Evolutionary conservation across 2,113 vertebrate genomes (phyloP).

Genomic region (Cyphomyrus discorhynchus): DNA sequence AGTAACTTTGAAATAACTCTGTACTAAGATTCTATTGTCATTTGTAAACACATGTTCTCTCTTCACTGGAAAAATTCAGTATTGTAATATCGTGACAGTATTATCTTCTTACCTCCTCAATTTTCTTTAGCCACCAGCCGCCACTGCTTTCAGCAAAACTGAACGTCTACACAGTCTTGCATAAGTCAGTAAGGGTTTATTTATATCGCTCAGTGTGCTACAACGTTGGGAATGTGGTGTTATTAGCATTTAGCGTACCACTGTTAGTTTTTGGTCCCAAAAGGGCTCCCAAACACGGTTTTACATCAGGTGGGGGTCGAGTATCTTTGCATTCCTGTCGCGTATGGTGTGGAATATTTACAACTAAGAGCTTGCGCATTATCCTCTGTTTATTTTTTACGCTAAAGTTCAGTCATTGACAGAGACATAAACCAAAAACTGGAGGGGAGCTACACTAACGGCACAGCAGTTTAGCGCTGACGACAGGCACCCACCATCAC

Average conservation of each 20-base stretch:
- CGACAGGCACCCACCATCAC: not conserved
- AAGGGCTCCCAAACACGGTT: not conserved
- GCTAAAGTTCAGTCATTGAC: not conserved
- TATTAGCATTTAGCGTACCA: not conserved
- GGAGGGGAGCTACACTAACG: not conserved
- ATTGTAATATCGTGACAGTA: not conserved
- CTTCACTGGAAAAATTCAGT: not conserved
- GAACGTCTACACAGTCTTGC: not conserved
- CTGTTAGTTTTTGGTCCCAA: not conserved
- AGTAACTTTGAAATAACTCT: not conserved
- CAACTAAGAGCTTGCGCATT: conserved; percentile 13
- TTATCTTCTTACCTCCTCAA: not conserved
- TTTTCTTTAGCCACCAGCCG: not conserved
- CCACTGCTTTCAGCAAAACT: not conserved
- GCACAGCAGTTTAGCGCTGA: not conserved
- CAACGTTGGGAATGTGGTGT: not conserved
- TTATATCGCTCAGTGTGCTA: not conserved
- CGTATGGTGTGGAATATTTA: conserved; percentile 35
- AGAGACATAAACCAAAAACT: conserved; percentile 22
- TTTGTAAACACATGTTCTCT: not conserved
- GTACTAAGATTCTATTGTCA: not conserved
- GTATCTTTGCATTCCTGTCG: conserved; percentile 50
- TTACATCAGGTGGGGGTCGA: conserved; percentile 18
- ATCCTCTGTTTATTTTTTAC: not conserved
- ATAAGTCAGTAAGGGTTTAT: not conserved